Evolutionary conservation across 1,140 invertebrate species (phyloP), one percentile per base, ranked within the genome.

Genomic region (Glossosoma conforme): DNA sequence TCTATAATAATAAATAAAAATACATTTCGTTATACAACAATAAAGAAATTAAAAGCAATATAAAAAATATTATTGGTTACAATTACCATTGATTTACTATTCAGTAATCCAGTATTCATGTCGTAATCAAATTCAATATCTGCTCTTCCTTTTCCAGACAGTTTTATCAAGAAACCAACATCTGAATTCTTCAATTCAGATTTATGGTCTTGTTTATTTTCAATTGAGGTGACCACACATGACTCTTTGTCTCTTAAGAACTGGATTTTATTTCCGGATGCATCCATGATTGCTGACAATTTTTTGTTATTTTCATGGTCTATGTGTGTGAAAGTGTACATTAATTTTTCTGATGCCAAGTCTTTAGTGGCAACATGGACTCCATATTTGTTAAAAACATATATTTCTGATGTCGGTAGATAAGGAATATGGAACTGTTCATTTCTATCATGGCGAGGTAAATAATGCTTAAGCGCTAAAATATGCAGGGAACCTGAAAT

Each of bases 231-330:
- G 0, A 89, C 88, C 20, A 87, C n/a, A n/a, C 83, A 60, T 88
- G 88, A 62, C 87, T 90, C 62, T 93, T n/a, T 93, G 69, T 97
- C 92, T 40, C 93, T 77, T 11, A 93, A 72, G 64, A 98, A 88
- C 63, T 91, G 82, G 55, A 95, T 89, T 72, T 97, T 93, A 65
- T 96, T 97, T 11, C 91, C 91, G 11, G 90, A 90, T 38, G 87
- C 87, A 69, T 97, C 93, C 1, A 88, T 92, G 0, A 98, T 90
- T 2, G 88, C 92, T 1, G 87, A 91, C 15, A 98, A 72, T 66
- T 93, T 93, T 1, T 94, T 94, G 62, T 95, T 94, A 63, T 90
- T 93, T 2, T 93, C 96, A 62, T 97, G 97, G 65, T 97, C 96
- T 14, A 88, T 95, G 70, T 98, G 98, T 1, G 94, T 77, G 74